Conservation (phyloP, 2,113 vertebrate species). For the Ictidomys tridecemlineatus region DNA sequence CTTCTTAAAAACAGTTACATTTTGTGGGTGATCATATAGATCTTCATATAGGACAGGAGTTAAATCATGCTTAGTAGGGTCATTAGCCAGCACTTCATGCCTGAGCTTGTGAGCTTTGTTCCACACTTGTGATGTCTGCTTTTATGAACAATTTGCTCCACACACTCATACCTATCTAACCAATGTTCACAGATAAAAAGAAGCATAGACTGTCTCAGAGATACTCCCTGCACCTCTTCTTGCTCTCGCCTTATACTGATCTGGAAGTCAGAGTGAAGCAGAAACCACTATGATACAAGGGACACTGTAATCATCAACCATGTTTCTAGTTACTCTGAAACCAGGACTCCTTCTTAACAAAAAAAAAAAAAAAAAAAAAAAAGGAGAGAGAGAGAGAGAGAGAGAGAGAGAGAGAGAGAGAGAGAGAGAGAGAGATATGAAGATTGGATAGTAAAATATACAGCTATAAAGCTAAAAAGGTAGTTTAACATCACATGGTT, state of each 20-base stretch:
- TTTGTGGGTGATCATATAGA: background rate
- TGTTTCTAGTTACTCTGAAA: background rate
- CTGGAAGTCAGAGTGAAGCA: background rate
- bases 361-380: no score
- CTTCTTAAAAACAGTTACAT: background rate
- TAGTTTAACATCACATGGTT: background rate
- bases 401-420: no score
- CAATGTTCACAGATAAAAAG: background rate
- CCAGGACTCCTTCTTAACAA: background rate
- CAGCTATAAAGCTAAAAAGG: conserved; percentile 3
- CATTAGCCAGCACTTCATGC: background rate
- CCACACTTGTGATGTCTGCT: background rate
- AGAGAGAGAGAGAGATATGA: background rate
- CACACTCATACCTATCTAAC: background rate
- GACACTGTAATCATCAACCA: background rate
- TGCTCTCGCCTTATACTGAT: background rate
- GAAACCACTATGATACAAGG: background rate
- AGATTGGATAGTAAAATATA: background rate
- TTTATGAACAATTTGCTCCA: background rate
- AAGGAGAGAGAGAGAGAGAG: no score
- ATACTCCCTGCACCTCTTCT: background rate
- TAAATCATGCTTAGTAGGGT: background rate
- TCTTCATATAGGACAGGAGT: background rate
- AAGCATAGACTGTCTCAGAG: background rate
- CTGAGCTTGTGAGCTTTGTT: background rate